Percentiles rank a stretch among this genome's conserved stretches.
Conservation (phyloP, 1,140 invertebrate species). For the Drosophila orosa region DNA sequence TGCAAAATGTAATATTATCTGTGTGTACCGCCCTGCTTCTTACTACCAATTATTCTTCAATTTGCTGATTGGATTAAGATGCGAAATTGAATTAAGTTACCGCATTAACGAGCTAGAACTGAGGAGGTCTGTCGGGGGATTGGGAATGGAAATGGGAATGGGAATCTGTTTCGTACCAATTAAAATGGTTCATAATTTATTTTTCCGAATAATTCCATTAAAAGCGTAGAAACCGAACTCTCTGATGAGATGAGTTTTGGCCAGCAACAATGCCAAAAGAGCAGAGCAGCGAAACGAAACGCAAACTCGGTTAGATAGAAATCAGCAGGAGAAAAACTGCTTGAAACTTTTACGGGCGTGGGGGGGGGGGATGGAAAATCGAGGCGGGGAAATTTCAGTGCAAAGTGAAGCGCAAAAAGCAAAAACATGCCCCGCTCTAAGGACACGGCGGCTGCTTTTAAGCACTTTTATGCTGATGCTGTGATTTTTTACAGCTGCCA, state of each 20-base stretch:
- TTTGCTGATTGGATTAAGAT: slow-evolving; percentile 77
- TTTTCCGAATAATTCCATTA: slow-evolving; percentile 67
- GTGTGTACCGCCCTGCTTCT: slow-evolving; percentile 4
- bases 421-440: slow-evolving; percentile 46
- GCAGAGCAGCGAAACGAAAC: slow-evolving; percentile 8
- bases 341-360: slow-evolving; percentile 44
- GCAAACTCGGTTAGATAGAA: slow-evolving; percentile 36
- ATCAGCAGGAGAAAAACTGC: slow-evolving; percentile 53
- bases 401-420: slow-evolving; percentile 71
- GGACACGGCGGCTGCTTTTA: slow-evolving; percentile 76
- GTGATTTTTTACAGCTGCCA: slow-evolving; percentile 82
- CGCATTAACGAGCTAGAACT: slow-evolving; percentile 58
- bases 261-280: slow-evolving; percentile 30
- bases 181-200: slow-evolving; percentile 59
- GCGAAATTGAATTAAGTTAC: slow-evolving; percentile 77
- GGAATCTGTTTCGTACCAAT: slow-evolving; percentile 58
- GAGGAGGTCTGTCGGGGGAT: not conserved
- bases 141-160: not conserved
- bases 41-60: slow-evolving; percentile 68
- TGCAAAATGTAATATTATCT: slow-evolving; percentile 70
- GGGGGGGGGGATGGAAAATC: slow-evolving; percentile 41
- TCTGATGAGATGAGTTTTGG: slow-evolving; percentile 38
- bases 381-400: slow-evolving; percentile 36
- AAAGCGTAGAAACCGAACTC: slow-evolving; percentile 23
- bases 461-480: slow-evolving; percentile 82